Percentiles rank a stretch among this genome's conserved stretches.
These are phyloP conservation scores for Arvicanthis niloticus DNA, from an alignment of 2,113 vertebrate genomes.

Conservation along the genomic window DNA sequence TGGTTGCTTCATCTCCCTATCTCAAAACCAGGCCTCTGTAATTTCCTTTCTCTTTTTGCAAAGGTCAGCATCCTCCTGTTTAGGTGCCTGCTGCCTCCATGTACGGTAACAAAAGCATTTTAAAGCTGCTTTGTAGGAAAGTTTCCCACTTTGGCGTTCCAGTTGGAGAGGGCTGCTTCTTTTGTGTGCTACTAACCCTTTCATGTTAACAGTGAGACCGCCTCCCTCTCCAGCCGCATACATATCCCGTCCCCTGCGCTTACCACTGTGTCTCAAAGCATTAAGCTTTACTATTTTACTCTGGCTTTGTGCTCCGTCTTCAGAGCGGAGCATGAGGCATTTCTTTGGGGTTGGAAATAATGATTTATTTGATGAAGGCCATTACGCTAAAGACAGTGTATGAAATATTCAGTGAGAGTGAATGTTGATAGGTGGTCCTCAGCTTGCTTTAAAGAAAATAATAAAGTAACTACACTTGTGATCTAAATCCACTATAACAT, in stretches of 20 bases:
- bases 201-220: neutral
- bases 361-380: slow-evolving; percentile 23
- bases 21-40: slow-evolving; percentile 29
- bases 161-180: neutral
- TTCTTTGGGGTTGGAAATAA: slow-evolving; percentile 10
- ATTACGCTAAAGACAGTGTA: neutral
- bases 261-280: neutral
- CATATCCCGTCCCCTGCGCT: neutral
- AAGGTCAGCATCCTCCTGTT: slow-evolving; percentile 39
- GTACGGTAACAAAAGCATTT: slow-evolving; percentile 15
- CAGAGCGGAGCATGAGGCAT: neutral
- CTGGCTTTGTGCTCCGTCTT: slow-evolving; percentile 20
- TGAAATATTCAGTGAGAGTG: slow-evolving; percentile 36
- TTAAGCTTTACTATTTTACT: slow-evolving; percentile 20
- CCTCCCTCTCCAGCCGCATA: neutral
- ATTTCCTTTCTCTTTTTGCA: slow-evolving; percentile 58
- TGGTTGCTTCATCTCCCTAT: neutral
- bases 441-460: neutral
- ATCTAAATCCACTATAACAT: neutral
- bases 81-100: neutral
- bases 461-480: neutral
- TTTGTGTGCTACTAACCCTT: neutral
- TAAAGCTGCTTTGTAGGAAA: slow-evolving; percentile 15
- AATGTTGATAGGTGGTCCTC: neutral
- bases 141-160: neutral